Evolutionary conservation across 1,140 invertebrate species (phyloP).

Genomic region (Brachionus rubens): DNA sequence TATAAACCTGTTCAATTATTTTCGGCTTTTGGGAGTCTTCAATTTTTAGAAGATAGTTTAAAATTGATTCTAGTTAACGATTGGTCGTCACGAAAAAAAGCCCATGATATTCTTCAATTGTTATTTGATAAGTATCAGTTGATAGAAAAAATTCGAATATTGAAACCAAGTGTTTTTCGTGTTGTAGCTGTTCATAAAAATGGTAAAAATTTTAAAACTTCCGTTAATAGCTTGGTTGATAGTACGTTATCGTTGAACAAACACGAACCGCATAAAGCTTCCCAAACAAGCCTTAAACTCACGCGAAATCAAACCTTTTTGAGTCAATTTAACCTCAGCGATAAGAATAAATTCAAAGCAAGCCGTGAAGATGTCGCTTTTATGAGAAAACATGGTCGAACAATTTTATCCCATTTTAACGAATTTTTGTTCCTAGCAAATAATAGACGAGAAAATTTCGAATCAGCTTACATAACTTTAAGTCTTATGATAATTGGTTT

Average conservation of each 20-base stretch:
- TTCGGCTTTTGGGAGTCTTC: conserved; percentile 5
- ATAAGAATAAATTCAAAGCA: neutral
- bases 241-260: neutral
- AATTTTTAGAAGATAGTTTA: conserved; percentile 34
- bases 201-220: neutral
- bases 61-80: conserved; percentile 25
- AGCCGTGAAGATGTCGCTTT: neutral
- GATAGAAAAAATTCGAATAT: neutral
- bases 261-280: neutral
- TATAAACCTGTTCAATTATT: conserved; percentile 20
- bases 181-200: neutral
- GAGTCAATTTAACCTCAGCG: conserved; percentile 7
- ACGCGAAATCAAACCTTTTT: conserved; percentile 42
- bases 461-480: conserved; percentile 3
- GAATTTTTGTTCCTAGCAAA: conserved; percentile 33
- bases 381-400: conserved; percentile 33
- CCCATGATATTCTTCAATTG: conserved; percentile 18
- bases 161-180: neutral
- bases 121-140: conserved; percentile 36
- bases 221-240: neutral
- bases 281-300: neutral
- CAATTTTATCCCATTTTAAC: conserved; percentile 22
- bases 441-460: conserved; percentile 34
- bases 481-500: conserved; percentile 15
- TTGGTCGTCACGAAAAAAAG: conserved; percentile 20